Percentiles rank a stretch among this genome's conserved stretches.
Evolutionary conservation across 2,888 invertebrate species (phyloP).

Genomic region (Morinoia aosen): DNA sequence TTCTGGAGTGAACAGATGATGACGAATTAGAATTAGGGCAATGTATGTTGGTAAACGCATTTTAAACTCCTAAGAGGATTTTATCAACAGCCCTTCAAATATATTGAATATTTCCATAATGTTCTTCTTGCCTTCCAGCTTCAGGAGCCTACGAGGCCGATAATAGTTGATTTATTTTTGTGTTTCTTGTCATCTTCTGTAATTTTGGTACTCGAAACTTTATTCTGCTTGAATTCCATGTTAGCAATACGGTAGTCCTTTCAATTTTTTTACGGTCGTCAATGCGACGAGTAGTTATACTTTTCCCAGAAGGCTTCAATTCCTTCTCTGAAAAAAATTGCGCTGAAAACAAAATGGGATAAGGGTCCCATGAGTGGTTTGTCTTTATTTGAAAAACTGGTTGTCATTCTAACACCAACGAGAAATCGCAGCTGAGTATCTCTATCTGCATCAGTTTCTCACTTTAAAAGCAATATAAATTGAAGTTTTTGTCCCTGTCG

Average conservation of each 20-base stretch:
- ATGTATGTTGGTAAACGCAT: neutral
- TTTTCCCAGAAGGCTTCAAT: neutral
- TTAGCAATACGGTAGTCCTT: neutral
- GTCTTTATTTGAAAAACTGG: too few relatives aligned
- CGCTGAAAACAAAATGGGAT: too few relatives aligned
- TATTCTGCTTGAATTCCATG: neutral
- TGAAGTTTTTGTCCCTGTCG: too few relatives aligned
- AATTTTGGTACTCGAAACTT: neutral
- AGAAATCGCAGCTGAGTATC: too few relatives aligned
- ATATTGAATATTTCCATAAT: neutral
- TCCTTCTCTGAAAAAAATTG: too few relatives aligned
- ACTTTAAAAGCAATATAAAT: too few relatives aligned
- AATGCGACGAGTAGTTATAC: neutral
- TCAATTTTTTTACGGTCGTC: neutral
- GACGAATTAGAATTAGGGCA: neutral
- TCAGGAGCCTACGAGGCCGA: too few relatives aligned
- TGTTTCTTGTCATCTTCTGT: neutral
- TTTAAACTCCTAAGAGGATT: neutral
- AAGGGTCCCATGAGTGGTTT: too few relatives aligned
- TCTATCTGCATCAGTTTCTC: too few relatives aligned
- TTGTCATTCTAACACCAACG: too few relatives aligned
- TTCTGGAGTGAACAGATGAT: neutral
- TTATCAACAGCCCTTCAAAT: neutral
- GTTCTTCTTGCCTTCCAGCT: neutral
- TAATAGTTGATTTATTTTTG: too few relatives aligned